Evolutionary conservation across 2,113 vertebrate species (phyloP), one percentile per base, ranked within the genome.

Genomic region (Abramis brama): DNA sequence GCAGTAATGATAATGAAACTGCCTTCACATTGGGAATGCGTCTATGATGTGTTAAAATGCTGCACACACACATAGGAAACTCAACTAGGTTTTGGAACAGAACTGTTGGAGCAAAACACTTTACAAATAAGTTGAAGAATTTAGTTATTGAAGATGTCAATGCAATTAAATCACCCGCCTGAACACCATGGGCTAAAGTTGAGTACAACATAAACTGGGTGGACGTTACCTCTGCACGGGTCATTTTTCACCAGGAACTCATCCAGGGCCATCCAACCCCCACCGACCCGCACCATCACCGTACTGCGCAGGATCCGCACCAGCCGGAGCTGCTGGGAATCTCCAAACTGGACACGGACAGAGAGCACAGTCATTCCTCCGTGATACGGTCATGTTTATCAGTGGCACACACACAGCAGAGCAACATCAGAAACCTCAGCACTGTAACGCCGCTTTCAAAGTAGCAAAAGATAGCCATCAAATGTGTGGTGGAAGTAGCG

Each of bases 241-340:
- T 99, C 98, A 1, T 99, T 99, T 95, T 99, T 99, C 93, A 99
- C 98, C 78, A 99, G 93, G 93, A 99, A 99, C 92, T 99, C 98
- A 87, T 99, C 98, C 1, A 99, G 96, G 0, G 98, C 98, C 98
- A 99, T 99, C 98, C 98, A 99, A 90, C 98, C 98, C 57, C 98
- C 98, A 81, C 98, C 98, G 33, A 99, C 98, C 1, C 98, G 97
- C 89, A 99, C 98, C 98, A 99, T 99, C 88, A 99, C 98, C 0
- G 98, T 99, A 89, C 98, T 99, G 88, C 98, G 95, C 4, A 99
- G 93, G 92, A 99, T 99, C 11, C 98, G 96, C 77, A 99, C 98
- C 8, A 99, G 96, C 5, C 98, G 97, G 30, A 99, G 95, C 90
- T 99, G 98, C 90, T 99, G 98, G 45, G 98, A 99, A 90, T 99